Conservation (phyloP, 2,888 invertebrate species). For the Odontocolon sp. region DNA sequence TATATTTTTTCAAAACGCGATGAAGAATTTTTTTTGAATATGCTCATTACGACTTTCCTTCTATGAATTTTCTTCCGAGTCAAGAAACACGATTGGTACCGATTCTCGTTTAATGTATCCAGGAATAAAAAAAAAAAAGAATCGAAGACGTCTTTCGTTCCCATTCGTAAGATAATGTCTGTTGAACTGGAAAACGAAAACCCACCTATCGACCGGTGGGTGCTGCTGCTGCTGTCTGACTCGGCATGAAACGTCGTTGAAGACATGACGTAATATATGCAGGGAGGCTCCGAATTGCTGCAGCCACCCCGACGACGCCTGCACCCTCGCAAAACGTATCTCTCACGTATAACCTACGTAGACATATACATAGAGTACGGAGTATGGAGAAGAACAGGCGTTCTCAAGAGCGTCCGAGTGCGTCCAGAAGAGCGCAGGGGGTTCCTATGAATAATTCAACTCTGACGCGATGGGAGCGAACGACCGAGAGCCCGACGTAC, state of each 20-base stretch:
- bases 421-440: constrained; percentile 52
- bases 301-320: constrained; percentile 34
- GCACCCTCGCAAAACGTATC: constrained; percentile 36
- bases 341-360: neutral
- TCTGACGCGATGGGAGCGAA: constrained; percentile 54
- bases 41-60: too few relatives aligned
- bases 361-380: neutral
- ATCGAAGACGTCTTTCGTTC: neutral
- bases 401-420: constrained; percentile 58
- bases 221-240: too few relatives aligned
- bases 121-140: constrained; percentile 4
- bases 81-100: too few relatives aligned
- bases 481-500: constrained; percentile 62
- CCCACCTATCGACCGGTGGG: constrained; percentile 28
- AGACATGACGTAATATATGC: constrained; percentile 41
- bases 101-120: too few relatives aligned
- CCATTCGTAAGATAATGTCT: neutral
- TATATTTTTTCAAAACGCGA: too few relatives aligned
- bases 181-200: neutral
- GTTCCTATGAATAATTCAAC: constrained; percentile 77
- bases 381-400: constrained; percentile 30
- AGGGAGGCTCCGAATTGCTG: constrained; percentile 20
- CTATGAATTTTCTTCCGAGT: too few relatives aligned
- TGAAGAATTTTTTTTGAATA: too few relatives aligned
- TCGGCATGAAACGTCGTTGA: constrained; percentile 30